These are phyloP conservation scores for Ameiurus melas DNA, from an alignment of 2,113 vertebrate genomes.

Conservation along the genomic window DNA sequence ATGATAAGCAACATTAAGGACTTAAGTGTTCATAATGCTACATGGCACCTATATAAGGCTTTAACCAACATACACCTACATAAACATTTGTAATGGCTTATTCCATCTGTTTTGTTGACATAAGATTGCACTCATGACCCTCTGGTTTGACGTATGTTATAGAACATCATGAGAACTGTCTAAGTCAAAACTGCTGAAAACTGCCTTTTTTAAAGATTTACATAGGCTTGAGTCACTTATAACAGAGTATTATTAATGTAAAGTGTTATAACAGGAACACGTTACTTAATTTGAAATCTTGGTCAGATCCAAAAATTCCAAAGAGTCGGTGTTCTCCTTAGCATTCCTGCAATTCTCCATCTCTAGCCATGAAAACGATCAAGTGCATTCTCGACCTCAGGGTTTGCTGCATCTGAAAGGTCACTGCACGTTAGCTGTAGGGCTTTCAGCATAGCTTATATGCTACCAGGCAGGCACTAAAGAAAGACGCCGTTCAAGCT, in stretches of 20 bases:
- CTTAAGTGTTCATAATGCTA: background rate
- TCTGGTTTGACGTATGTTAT: background rate
- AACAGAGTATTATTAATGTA: background rate
- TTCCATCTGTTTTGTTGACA: background rate
- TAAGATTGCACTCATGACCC: background rate
- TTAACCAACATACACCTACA: background rate
- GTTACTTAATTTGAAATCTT: background rate
- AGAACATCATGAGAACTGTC: background rate
- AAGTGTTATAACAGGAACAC: background rate
- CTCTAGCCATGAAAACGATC: slow-evolving; percentile 2
- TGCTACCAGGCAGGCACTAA: slow-evolving; percentile 67
- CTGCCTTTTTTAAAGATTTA: background rate
- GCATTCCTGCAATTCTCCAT: background rate
- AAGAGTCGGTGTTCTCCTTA: background rate
- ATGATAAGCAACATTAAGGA: background rate
- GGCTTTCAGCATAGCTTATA: slow-evolving; percentile 64
- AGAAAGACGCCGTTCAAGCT: slow-evolving; percentile 61
- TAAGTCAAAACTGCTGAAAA: background rate
- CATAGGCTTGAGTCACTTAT: background rate
- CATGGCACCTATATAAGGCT: background rate
- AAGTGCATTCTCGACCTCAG: background rate
- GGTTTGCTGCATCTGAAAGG: slow-evolving; percentile 59
- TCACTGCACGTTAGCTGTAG: slow-evolving; percentile 65
- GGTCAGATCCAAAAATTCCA: background rate
- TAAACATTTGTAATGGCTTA: background rate